These are phyloP conservation scores for Acanthosepion esculentum DNA, from an alignment of 2,888 invertebrate genomes.

Conservation along the genomic window DNA sequence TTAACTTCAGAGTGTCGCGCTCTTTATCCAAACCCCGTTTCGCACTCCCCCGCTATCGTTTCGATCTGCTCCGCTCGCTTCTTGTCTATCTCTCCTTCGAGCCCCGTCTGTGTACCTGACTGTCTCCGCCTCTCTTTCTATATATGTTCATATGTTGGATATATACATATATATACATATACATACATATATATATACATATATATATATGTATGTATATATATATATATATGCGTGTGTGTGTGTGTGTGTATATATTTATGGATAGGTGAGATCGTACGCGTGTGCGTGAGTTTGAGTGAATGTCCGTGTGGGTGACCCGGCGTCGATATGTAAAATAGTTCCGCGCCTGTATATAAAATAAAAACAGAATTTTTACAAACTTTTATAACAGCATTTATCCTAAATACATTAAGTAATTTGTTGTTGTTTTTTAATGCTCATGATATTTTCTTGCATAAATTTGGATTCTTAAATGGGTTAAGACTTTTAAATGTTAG, in stretches of 20 bases:
- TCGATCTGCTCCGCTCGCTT: not conserved
- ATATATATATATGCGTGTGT: not conserved
- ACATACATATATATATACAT: not conserved
- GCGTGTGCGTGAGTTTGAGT: not conserved
- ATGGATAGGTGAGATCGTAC: not conserved
- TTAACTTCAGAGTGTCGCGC: not conserved
- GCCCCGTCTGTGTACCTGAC: not conserved
- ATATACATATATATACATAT: not conserved
- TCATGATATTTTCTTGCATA: no score
- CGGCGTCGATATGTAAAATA: not conserved
- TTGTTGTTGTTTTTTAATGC: not conserved
- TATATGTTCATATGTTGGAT: not conserved
- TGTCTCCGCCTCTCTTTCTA: slow-evolving; percentile 33
- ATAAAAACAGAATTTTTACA: not conserved
- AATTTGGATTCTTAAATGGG: no score
- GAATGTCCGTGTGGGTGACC: not conserved
- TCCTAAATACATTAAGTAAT: not conserved
- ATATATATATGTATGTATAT: not conserved
- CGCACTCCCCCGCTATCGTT: not conserved
- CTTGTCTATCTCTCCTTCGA: not conserved
- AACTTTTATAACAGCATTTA: not conserved
- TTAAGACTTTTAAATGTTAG: no score
- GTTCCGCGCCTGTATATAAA: not conserved
- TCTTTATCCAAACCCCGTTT: not conserved
- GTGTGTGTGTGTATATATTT: not conserved